These are phyloP conservation scores for Sminthurides bifidus DNA, from an alignment of 1,140 invertebrate species.

Conservation along the genomic window DNA sequence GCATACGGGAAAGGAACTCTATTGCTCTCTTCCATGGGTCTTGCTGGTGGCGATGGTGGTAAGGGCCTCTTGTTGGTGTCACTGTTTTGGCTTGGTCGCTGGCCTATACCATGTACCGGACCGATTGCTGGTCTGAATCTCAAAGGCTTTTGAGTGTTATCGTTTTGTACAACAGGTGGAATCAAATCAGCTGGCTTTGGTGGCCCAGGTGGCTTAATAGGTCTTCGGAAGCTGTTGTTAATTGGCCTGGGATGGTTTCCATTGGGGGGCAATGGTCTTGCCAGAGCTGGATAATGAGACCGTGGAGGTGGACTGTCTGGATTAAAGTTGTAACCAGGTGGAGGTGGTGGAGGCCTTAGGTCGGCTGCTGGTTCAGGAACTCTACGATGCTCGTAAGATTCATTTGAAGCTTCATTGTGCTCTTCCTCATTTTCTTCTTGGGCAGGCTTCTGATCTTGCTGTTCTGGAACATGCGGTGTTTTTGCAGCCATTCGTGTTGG, in stretches of 20 bases:
- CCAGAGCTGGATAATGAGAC: no score
- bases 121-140: no score
- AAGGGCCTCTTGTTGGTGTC: no score
- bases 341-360: constrained; percentile 15
- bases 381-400: background rate
- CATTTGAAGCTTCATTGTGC: background rate
- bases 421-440: constrained; percentile 3
- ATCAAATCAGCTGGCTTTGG: background rate
- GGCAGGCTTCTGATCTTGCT: constrained; percentile 1
- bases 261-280: constrained; percentile 3
- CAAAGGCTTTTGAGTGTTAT: no score
- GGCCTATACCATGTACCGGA: no score
- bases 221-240: background rate
- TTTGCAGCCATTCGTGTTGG: no score
- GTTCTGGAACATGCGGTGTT: no score
- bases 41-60: no score
- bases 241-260: background rate
- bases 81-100: no score
- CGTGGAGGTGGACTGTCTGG: background rate
- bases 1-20: background rate
- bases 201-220: background rate
- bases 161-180: no score
- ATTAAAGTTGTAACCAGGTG: constrained; percentile 4
- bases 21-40: background rate
- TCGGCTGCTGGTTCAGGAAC: constrained; percentile 8